These are phyloP conservation scores for Poecilus cupreus DNA, from an alignment of 2,888 invertebrate species.

Conservation along the genomic window DNA sequence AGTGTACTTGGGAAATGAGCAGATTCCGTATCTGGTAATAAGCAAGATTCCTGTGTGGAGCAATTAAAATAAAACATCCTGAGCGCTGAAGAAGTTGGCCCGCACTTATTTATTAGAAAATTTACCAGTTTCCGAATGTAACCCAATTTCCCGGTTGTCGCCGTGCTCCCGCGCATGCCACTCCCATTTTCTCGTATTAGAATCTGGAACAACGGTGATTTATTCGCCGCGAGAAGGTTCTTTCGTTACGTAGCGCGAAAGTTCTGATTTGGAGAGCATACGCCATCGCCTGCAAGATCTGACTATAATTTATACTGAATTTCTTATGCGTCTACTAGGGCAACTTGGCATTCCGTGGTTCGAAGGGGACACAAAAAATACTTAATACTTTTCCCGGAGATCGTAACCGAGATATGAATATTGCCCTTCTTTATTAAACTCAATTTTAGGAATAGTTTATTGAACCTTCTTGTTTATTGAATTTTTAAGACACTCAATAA, in stretches of 20 bases:
- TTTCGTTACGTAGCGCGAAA: constrained; percentile 4
- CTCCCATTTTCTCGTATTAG: constrained; percentile 13
- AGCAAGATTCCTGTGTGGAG: not conserved
- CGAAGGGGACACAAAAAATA: constrained; percentile 26
- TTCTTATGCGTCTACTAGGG: constrained; percentile 12
- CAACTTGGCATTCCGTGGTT: not conserved
- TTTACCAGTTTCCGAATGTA: constrained; percentile 19
- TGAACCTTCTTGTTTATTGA: not conserved
- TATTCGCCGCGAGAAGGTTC: not conserved
- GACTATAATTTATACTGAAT: constrained; percentile 31
- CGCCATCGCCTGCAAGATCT: constrained; percentile 23
- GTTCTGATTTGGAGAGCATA: constrained; percentile 33
- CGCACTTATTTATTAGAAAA: constrained; percentile 12
- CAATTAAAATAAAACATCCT: constrained; percentile 23
- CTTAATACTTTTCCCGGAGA: constrained; percentile 20
- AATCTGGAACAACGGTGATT: constrained; percentile 3
- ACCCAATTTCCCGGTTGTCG: not conserved
- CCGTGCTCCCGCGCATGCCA: not conserved
- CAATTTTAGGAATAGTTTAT: constrained; percentile 1
- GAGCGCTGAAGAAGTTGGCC: not conserved
- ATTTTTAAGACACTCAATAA: no score
- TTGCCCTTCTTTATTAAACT: constrained; percentile 23
- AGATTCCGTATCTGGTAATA: not conserved
- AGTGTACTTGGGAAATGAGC: not conserved
- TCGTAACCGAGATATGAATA: constrained; percentile 31